Evolutionary conservation across 2,113 vertebrate species (phyloP), one percentile per base, ranked within the genome.

Genomic region (Pica pica): DNA sequence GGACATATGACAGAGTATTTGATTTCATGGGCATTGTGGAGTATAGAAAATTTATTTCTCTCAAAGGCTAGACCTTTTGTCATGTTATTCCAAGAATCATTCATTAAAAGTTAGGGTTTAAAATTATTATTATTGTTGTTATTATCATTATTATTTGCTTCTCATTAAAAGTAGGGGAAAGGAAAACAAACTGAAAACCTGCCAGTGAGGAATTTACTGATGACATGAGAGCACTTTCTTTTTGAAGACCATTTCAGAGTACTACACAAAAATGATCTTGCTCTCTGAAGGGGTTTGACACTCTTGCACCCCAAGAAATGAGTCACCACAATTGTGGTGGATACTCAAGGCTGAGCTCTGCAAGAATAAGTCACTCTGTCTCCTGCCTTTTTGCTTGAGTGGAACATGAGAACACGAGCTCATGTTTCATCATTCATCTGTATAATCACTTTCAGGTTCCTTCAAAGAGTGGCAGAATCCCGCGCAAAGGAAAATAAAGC

Each of bases 371-470:
- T 56, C 9, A 0, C 37, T 94, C 0, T 20, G 16, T 68, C 69
- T 77, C 30, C 77, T 65, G 41, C 31, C 39, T 89, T 63, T 88
- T 68, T 4, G 1, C 31, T 59, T 37, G 23, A 17, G 42, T 46
- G 35, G 61, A 79, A 76, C 35, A 31, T 30, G 23, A 87, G 80
- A 92, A 47, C 13, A 30, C 46, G 55, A 74, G 67, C 49, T 96
- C 47, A 28, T 23, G 22, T 92, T 94, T 97, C 83, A 77, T 79
- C 42, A 42, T 69, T 83, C 31, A 20, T 70, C 61, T 63, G 20
- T 88, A 14, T 95, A 88, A 93, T 95, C 67, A 73, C 63, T 87
- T 92, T 83, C 83, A 93, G 73, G 57, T 52, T 88, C 59, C 44
- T 83, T 82, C 83, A 89, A 50, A 89, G 73, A 20, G 5, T 50